A percentile compares a stretch with the other conserved stretches of the same genome.
These are phyloP conservation scores for Pogonomyrmex barbatus DNA, from an alignment of 1,140 invertebrate species.

Conservation along the genomic window DNA sequence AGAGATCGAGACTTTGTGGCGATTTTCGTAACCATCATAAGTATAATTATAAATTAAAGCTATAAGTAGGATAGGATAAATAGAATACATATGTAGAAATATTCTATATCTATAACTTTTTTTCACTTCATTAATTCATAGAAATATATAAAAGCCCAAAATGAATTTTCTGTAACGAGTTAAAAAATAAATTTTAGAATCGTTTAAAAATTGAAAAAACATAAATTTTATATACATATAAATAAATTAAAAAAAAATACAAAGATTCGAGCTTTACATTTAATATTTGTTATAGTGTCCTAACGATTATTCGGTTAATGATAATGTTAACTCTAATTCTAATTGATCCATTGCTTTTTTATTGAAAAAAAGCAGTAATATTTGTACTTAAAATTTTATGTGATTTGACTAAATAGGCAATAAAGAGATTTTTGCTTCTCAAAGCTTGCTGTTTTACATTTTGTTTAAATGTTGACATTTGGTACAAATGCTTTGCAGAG, in stretches of 20 bases:
- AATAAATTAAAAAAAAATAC: not conserved
- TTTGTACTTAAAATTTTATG: not conserved
- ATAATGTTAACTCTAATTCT: not conserved
- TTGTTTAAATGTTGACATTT: not conserved
- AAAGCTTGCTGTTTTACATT: not conserved
- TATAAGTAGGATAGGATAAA: too few relatives aligned
- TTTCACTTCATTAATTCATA: too few relatives aligned
- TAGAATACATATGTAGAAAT: not conserved
- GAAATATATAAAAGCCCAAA: not conserved
- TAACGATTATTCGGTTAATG: not conserved
- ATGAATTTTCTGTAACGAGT: not conserved
- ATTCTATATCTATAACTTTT: too few relatives aligned
- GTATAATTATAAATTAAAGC: not conserved
- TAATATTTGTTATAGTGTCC: not conserved
- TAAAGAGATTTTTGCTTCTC: not conserved
- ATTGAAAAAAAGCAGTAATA: not conserved
- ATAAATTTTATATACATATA: not conserved
- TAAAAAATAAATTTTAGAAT: not conserved
- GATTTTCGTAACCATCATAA: slow-evolving; percentile 31
- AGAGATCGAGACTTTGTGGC: slow-evolving; percentile 48
- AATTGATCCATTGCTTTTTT: not conserved
- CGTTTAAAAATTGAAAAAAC: not conserved
- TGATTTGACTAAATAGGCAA: not conserved
- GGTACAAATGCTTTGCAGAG: not conserved
- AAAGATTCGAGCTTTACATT: not conserved